Base-by-base conservation (phyloP, 2,797 vertebrate species). In the Acridotheres tristis region DNA sequence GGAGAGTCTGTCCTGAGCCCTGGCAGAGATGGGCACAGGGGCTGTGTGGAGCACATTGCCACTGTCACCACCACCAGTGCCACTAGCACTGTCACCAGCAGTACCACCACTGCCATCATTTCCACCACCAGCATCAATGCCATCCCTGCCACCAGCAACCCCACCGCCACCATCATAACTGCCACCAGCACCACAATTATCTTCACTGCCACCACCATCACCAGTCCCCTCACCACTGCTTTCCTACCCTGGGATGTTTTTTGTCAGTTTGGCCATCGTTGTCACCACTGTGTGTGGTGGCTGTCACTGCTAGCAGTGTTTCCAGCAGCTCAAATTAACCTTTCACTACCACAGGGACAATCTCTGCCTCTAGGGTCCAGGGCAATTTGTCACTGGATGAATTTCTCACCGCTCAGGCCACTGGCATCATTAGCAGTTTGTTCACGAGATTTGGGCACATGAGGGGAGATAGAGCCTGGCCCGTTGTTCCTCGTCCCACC, bases 181-280 rank as follows among this genome's bases (percentile, higher is more conserved):
- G 7, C 42, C n/a, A 15, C 13, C n/a, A 65, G 40, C 17, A 4
- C 5, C 23, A 20, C 5, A 27, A 6, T 9, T 5, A 10, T 9
- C 29, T 29, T 4, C 18, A n/a, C 9, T 26, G 9, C 16, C 42
- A 66, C 47, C 14, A 8, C 7, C 9, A 11, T 1, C 47, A 5
- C 16, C n/a, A 8, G 6, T 11, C 19, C 12, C 8, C 13, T 6
- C 30, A 45, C 2, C 0, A 0, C 58, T 74, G 61, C 34, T 71
- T 36, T 50, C 61, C 59, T 40, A 25, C 30, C 5, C n/a, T 25
- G 51, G 34, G 67, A 29, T 7, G 29, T 26, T n/a, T 38, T 53
- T 74, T 42, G 15, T 20, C 69, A 42, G 29, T 1, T 7, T 2
- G 11, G 20, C 27, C 59, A 9, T 5, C 0, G 0, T 8, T n/a